These are phyloP conservation scores for Calliscelio sp. DNA, from an alignment of 2,888 invertebrate genomes.

Conservation along the genomic window DNA sequence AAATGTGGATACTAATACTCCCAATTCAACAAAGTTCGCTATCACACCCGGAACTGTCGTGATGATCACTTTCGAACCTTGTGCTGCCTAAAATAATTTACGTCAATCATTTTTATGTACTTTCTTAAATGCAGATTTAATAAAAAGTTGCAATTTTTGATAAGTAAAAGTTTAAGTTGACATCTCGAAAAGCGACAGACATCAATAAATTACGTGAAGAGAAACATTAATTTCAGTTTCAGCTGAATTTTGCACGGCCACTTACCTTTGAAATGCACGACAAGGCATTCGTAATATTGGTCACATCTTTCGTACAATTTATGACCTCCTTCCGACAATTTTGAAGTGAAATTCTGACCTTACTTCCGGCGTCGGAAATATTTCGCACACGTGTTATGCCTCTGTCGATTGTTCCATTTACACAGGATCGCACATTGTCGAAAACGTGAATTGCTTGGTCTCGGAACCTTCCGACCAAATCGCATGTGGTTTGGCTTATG, in stretches of 20 bases:
- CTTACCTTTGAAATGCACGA: conserved; percentile 36
- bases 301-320: conserved; percentile 24
- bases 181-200: too few relatives aligned
- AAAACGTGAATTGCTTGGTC: conserved; percentile 31
- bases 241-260: not conserved
- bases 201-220: not conserved
- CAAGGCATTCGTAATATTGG: conserved; percentile 12
- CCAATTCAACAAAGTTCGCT: not conserved
- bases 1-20: not conserved
- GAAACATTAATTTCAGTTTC: not conserved
- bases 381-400: conserved; percentile 14
- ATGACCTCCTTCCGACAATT: conserved; percentile 41
- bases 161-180: too few relatives aligned
- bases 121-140: too few relatives aligned
- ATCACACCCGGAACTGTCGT: conserved; percentile 17
- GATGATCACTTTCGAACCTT: not conserved
- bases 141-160: too few relatives aligned
- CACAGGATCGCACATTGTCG: conserved; percentile 40
- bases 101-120: too few relatives aligned
- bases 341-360: conserved; percentile 39
- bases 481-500: conserved; percentile 41
- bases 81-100: conserved; percentile 5
- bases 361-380: conserved; percentile 56
- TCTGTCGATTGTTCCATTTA: conserved; percentile 33
- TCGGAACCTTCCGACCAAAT: conserved; percentile 46